A percentile compares a stretch with the other conserved stretches of the same genome.
Evolutionary conservation across 2,797 vertebrate species (phyloP).

Genomic region (Coendou prehensilis): DNA sequence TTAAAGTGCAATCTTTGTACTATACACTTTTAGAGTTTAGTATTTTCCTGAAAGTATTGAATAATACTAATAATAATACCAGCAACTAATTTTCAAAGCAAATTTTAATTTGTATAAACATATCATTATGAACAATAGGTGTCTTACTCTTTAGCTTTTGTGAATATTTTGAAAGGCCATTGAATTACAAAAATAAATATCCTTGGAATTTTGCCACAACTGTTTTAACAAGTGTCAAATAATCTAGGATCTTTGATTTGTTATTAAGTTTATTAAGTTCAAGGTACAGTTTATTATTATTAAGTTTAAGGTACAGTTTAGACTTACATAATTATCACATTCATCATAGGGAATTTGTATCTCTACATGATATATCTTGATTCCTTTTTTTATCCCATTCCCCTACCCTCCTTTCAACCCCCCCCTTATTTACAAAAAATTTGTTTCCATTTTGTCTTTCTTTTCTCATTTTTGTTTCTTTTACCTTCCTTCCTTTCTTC

Average conservation of each 20-base stretch:
- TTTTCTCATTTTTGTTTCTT: background rate
- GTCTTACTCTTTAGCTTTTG: background rate
- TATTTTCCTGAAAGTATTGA: constrained; percentile 28
- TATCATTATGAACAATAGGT: background rate
- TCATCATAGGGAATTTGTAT: background rate
- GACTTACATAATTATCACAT: background rate
- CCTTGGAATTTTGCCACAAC: background rate
- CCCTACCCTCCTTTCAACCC: background rate
- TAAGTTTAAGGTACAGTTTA: background rate
- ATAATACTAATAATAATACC: background rate
- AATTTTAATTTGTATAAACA: constrained; percentile 18
- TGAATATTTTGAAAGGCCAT: background rate
- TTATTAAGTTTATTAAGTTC: background rate
- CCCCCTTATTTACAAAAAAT: background rate
- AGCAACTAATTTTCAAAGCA: constrained; percentile 36
- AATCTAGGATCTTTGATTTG: background rate
- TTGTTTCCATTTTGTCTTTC: background rate
- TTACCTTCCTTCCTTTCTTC: background rate
- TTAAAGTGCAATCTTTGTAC: background rate
- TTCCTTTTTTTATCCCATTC: background rate
- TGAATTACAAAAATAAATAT: background rate
- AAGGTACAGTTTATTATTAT: background rate
- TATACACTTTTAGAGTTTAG: background rate
- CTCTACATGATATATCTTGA: background rate
- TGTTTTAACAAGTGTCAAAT: background rate